Conservation (phyloP, 2,888 invertebrate species). For the Bellardia bayeri region DNA sequence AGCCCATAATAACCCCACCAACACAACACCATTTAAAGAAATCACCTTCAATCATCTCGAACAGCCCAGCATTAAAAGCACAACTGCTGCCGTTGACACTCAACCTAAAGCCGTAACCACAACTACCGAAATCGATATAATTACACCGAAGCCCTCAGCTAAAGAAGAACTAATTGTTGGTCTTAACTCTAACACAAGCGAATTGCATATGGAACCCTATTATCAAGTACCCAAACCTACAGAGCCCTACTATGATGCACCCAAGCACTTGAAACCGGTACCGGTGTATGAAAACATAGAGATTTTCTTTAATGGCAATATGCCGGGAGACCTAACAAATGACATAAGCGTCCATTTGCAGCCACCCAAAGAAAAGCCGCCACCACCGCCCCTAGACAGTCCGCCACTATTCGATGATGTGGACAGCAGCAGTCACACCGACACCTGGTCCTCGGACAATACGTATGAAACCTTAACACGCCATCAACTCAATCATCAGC, state of each 20-base stretch:
- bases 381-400: conserved; percentile 88
- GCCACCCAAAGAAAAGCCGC: conserved; percentile 94
- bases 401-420: conserved; percentile 74
- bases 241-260: conserved; percentile 84
- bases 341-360: conserved; percentile 84
- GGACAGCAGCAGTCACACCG: conserved; percentile 73
- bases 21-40: conserved; percentile 68
- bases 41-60: conserved; percentile 47
- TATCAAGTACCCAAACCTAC: conserved; percentile 83
- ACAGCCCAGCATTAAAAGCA: conserved; percentile 46
- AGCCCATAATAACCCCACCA: conserved; percentile 40
- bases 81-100: background rate
- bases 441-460: conserved; percentile 81
- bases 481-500: conserved; percentile 74
- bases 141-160: conserved; percentile 26
- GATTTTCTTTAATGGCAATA: conserved; percentile 84
- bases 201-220: conserved; percentile 78
- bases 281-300: conserved; percentile 88
- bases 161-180: conserved; percentile 6
- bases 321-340: conserved; percentile 58
- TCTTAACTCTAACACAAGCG: conserved; percentile 13
- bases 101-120: conserved; percentile 33
- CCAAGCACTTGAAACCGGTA: conserved; percentile 84
- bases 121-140: background rate
- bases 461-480: conserved; percentile 82